phyloP scores from a whole-genome alignment of 2,113 vertebrate genomes.

The Hippocampus comes region DNA sequence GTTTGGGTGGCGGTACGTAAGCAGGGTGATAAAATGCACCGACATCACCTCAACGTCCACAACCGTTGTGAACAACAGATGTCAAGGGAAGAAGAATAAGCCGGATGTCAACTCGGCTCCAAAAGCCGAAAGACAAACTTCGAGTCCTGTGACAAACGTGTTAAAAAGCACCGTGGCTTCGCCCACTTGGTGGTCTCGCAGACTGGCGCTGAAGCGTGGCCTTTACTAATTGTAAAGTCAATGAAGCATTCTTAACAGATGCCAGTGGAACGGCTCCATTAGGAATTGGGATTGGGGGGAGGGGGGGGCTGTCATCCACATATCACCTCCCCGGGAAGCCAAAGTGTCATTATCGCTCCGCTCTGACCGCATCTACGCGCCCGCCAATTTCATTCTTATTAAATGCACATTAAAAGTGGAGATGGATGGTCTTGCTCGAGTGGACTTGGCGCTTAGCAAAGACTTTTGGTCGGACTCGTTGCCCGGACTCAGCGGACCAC shows the following conservation, averaged over 20 bases:
- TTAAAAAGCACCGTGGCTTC: slow-evolving; percentile 16
- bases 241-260: slow-evolving; percentile 76
- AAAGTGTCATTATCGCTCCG: slow-evolving; percentile 69
- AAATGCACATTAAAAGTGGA: slow-evolving; percentile 70
- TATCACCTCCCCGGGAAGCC: slow-evolving; percentile 68
- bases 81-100: background rate
- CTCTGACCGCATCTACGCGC: slow-evolving; percentile 61
- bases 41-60: background rate
- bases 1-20: too few relatives aligned
- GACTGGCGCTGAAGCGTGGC: slow-evolving; percentile 63
- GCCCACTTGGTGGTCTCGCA: slow-evolving; percentile 36
- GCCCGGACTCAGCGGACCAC: background rate
- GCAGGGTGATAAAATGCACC: too few relatives aligned
- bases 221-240: slow-evolving; percentile 73
- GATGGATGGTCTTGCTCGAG: slow-evolving; percentile 68
- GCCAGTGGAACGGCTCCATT: slow-evolving; percentile 73
- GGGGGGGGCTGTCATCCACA: slow-evolving; percentile 56
- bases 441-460: slow-evolving; percentile 55
- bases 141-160: slow-evolving; percentile 3
- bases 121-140: background rate
- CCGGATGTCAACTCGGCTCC: background rate
- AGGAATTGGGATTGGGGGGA: slow-evolving; percentile 39
- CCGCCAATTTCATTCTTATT: slow-evolving; percentile 74
- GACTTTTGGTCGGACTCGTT: slow-evolving; percentile 51
- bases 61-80: background rate